Conservation (phyloP, 1,140 invertebrate genomes). For the Drosophila takahashii region DNA sequence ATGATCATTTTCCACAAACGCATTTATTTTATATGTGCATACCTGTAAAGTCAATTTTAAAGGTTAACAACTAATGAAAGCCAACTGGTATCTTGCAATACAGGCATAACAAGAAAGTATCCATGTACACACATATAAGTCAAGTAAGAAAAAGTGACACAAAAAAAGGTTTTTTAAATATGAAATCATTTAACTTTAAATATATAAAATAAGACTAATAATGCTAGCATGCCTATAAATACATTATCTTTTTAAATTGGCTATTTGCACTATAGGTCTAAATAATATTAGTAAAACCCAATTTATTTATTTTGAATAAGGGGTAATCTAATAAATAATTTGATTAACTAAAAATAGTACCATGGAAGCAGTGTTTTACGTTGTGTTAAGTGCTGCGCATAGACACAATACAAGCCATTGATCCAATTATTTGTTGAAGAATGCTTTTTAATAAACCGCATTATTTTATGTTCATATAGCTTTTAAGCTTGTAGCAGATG, state of each 20-base stretch:
- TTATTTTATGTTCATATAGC: conserved; percentile 1
- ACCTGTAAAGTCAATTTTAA: too few relatives aligned
- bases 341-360: background rate
- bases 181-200: background rate
- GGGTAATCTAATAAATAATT: background rate
- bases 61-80: too few relatives aligned
- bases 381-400: background rate
- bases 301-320: background rate
- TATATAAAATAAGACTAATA: background rate
- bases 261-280: background rate
- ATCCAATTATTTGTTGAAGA: background rate
- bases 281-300: background rate
- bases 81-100: background rate
- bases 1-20: too few relatives aligned
- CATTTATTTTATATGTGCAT: too few relatives aligned
- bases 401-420: background rate
- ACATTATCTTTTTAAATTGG: background rate
- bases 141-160: background rate
- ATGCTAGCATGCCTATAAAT: background rate
- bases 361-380: background rate
- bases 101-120: background rate
- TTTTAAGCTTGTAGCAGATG: background rate
- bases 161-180: background rate
- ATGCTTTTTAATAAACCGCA: background rate
- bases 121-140: background rate